Evolutionary conservation across 1,140 invertebrate species (phyloP).

Genomic region (Medauroidea extradentata): DNA sequence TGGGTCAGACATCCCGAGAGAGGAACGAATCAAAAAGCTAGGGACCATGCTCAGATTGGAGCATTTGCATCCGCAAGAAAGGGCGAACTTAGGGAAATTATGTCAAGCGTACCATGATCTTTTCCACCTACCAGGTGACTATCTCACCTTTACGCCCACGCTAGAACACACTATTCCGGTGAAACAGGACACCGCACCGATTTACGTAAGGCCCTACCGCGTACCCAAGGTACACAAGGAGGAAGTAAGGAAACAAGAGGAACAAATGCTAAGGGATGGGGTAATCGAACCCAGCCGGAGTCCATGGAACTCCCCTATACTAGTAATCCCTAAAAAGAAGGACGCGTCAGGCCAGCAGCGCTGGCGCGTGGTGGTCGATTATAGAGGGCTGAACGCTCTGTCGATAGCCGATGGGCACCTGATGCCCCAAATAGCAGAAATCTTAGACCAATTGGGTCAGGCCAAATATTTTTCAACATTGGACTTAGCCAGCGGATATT

Average conservation of each 20-base stretch:
- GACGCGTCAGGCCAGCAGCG: slow-evolving; percentile 11
- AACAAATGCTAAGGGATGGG: slow-evolving; percentile 13
- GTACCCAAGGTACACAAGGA: background rate
- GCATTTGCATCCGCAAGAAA: too few species aligned
- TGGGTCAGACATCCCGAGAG: too few species aligned
- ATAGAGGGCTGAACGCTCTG: slow-evolving; percentile 25
- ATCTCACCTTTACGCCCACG: background rate
- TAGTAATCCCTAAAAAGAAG: slow-evolving; percentile 26
- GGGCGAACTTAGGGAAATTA: too few species aligned
- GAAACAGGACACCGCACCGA: background rate
- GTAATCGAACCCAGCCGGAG: slow-evolving; percentile 21
- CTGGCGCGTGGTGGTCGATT: slow-evolving; percentile 21
- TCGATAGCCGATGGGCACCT: slow-evolving; percentile 39
- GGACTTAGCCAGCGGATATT: slow-evolving; percentile 46
- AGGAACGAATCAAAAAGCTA: too few species aligned
- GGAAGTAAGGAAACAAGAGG: slow-evolving; percentile 8
- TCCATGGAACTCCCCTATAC: slow-evolving; percentile 23
- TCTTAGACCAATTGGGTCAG: slow-evolving; percentile 42
- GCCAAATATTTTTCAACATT: slow-evolving; percentile 40
- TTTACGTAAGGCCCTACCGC: background rate
- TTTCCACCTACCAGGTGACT: slow-evolving; percentile 7
- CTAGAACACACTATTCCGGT: background rate
- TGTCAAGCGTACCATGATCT: too few species aligned
- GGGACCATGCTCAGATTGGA: too few species aligned
- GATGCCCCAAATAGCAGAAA: slow-evolving; percentile 44